These are phyloP conservation scores for Catostomus latipinnis DNA, from an alignment of 2,797 vertebrate genomes.

Conservation along the genomic window DNA sequence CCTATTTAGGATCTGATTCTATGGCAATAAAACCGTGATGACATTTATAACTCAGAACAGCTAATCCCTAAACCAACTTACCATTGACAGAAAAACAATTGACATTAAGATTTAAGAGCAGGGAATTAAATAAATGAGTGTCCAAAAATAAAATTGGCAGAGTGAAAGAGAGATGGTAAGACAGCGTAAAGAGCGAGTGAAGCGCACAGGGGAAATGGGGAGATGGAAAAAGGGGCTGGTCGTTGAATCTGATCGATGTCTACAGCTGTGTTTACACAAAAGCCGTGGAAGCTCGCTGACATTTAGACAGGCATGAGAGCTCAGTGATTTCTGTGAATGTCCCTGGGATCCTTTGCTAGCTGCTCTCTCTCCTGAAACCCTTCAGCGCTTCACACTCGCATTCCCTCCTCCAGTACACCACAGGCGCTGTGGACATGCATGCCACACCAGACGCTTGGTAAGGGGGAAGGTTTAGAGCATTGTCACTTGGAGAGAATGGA, in stretches of 20 bases:
- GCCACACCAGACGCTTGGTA: neutral
- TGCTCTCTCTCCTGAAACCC: slow-evolving; percentile 17
- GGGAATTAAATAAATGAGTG: too few species aligned
- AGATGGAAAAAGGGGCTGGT: slow-evolving; percentile 28
- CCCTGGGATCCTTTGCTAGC: slow-evolving; percentile 20
- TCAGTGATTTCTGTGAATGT: slow-evolving; percentile 50
- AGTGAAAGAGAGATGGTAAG: slow-evolving; percentile 15
- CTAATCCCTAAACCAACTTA: slow-evolving; percentile 16
- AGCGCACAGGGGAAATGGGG: neutral
- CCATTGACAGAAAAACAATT: neutral
- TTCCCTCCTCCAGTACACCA: neutral
- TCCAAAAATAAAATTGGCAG: slow-evolving; percentile 42
- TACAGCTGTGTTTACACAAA: slow-evolving; percentile 62
- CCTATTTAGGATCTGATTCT: neutral
- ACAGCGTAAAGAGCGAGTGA: neutral
- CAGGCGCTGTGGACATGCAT: neutral
- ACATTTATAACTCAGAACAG: slow-evolving; percentile 17
- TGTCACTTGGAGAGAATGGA: neutral
- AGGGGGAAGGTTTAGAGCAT: neutral
- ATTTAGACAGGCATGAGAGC: slow-evolving; percentile 63
- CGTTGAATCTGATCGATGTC: slow-evolving; percentile 35
- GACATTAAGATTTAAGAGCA: slow-evolving; percentile 4
- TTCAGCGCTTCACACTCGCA: neutral
- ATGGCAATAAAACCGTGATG: slow-evolving; percentile 3
- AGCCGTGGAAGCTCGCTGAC: slow-evolving; percentile 58